Evolutionary conservation across 2,797 vertebrate genomes (phyloP).

Genomic region (Apogon talboti): DNA sequence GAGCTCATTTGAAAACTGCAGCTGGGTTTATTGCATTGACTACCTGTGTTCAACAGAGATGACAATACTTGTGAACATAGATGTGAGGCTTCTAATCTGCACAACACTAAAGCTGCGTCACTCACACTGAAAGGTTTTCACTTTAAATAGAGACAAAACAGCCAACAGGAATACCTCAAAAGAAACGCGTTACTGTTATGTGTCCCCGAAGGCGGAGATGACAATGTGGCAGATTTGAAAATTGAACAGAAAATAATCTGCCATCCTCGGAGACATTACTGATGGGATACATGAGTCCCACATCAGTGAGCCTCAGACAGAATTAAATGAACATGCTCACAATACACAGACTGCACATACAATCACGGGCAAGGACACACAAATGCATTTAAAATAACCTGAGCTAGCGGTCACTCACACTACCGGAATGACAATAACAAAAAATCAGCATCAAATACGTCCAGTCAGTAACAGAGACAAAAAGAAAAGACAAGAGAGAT

Average conservation of each 20-base stretch:
- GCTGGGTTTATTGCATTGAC: constrained; percentile 39
- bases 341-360: constrained; percentile 42
- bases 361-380: constrained; percentile 14
- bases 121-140: constrained; percentile 50
- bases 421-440: constrained; percentile 39
- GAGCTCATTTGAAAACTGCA: constrained; percentile 40
- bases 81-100: constrained; percentile 56
- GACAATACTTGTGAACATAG: constrained; percentile 46
- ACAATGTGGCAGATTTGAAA: constrained; percentile 78
- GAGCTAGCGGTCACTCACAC: constrained; percentile 29
- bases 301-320: constrained; percentile 50
- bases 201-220: constrained; percentile 65
- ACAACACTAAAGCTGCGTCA: constrained; percentile 52
- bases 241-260: constrained; percentile 75
- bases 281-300: constrained; percentile 56
- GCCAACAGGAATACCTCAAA: constrained; percentile 63
- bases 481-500: constrained; percentile 31
- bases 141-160: constrained; percentile 65
- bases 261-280: constrained; percentile 68
- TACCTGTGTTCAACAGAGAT: constrained; percentile 42
- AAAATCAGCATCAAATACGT: constrained; percentile 41
- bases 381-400: constrained; percentile 50
- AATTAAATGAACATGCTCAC: constrained; percentile 59
- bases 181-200: constrained; percentile 55
- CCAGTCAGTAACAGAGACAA: constrained; percentile 36